phyloP scores from a whole-genome alignment of 2,113 vertebrate species.

The Accipiter cooperii region DNA sequence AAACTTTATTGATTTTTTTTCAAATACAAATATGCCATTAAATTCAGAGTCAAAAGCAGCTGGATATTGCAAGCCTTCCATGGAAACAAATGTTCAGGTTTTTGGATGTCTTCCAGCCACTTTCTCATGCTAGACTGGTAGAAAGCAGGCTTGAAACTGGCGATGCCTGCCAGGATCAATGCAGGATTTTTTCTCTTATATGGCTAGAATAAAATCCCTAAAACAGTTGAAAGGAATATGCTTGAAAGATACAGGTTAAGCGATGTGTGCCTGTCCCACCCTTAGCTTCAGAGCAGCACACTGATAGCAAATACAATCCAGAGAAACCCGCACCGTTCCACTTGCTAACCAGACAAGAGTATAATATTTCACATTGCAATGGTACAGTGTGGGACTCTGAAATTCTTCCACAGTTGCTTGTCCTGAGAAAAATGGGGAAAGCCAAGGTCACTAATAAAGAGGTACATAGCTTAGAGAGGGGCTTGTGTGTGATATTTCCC shows the following conservation, averaged over 20 bases:
- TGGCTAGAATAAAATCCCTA: not conserved
- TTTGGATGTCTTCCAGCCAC: not conserved
- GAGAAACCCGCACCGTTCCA: not conserved
- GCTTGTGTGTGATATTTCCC: rapidly evolving
- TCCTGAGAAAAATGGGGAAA: not conserved
- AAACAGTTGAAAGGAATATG: not conserved
- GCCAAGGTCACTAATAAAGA: not conserved
- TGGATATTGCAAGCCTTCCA: not conserved
- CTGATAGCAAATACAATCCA: not conserved
- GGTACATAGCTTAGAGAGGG: not conserved
- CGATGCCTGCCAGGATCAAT: not conserved
- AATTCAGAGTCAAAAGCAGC: not conserved
- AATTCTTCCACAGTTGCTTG: not conserved
- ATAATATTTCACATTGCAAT: not conserved
- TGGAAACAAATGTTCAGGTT: not conserved
- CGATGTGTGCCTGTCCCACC: not conserved
- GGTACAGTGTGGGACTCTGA: not conserved
- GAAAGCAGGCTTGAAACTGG: not conserved
- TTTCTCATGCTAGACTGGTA: not conserved
- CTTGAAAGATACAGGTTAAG: not conserved
- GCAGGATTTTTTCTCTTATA: not conserved
- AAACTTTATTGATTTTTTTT: not conserved
- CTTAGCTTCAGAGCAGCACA: not conserved
- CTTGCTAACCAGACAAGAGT: not conserved
- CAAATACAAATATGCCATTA: not conserved